Conservation (phyloP, 2,797 vertebrate species). For the Vipera ursinii region DNA sequence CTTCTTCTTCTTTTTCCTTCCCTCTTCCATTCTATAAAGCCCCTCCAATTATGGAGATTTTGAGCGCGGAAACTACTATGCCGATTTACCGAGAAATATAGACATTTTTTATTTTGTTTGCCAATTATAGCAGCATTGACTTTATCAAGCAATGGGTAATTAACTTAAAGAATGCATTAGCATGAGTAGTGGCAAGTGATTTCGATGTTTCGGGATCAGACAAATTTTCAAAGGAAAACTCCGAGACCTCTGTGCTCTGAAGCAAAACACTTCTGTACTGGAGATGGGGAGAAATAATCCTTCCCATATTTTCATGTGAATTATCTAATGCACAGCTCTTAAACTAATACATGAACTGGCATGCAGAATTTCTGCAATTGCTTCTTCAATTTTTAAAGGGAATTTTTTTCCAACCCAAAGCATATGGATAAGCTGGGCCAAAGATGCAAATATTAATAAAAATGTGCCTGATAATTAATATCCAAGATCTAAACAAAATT, state of each 20-base stretch:
- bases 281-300: neutral
- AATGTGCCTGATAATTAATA: neutral
- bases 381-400: neutral
- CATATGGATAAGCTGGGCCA: neutral
- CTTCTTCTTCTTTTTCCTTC: neutral
- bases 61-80: neutral
- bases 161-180: neutral
- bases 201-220: neutral
- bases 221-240: neutral
- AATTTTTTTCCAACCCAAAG: neutral
- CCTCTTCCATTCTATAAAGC: neutral
- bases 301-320: neutral
- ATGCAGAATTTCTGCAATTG: too few relatives aligned
- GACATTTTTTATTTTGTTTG: slow-evolving; percentile 1
- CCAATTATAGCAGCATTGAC: slow-evolving; percentile 7
- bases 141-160: neutral
- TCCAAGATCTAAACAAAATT: neutral
- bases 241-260: neutral
- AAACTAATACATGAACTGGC: neutral
- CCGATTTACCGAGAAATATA: slow-evolving; percentile 9
- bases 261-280: neutral
- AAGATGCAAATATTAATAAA: neutral
- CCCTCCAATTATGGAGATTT: neutral
- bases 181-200: neutral
- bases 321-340: neutral